Evolutionary conservation across 2,113 vertebrate species (phyloP).

Genomic region (Rhineura floridana): DNA sequence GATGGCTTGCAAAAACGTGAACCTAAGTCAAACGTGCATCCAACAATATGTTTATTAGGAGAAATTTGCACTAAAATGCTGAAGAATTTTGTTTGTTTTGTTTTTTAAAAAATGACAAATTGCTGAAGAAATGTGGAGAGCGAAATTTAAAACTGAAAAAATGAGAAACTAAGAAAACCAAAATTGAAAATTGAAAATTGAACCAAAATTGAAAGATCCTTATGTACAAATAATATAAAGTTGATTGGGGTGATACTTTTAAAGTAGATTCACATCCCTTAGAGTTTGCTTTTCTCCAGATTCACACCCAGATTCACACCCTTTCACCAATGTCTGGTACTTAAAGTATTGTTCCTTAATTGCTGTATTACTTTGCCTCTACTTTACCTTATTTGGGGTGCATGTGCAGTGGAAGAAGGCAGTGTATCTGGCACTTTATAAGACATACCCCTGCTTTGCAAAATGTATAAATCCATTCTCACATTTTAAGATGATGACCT

Average conservation of each 20-base stretch:
- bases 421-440: conserved; percentile 7
- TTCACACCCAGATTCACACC: background rate
- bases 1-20: too few species aligned
- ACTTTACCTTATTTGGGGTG: background rate
- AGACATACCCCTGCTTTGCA: background rate
- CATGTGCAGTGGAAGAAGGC: background rate
- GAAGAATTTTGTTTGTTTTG: too few species aligned
- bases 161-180: too few species aligned
- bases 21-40: too few species aligned
- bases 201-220: too few species aligned
- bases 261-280: background rate
- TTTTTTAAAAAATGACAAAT: too few species aligned
- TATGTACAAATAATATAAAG: background rate
- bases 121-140: too few species aligned
- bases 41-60: too few species aligned
- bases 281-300: background rate
- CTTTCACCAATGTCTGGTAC: background rate
- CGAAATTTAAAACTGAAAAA: too few species aligned
- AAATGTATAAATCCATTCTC: background rate
- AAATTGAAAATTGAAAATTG: too few species aligned
- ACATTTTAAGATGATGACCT: conserved; percentile 4
- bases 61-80: too few species aligned
- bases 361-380: background rate
- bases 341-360: background rate
- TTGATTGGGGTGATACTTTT: background rate